Percentiles rank a stretch among this genome's conserved stretches.
phyloP scores from a whole-genome alignment of 2,113 vertebrate genomes.

The Chrysemys picta region DNA sequence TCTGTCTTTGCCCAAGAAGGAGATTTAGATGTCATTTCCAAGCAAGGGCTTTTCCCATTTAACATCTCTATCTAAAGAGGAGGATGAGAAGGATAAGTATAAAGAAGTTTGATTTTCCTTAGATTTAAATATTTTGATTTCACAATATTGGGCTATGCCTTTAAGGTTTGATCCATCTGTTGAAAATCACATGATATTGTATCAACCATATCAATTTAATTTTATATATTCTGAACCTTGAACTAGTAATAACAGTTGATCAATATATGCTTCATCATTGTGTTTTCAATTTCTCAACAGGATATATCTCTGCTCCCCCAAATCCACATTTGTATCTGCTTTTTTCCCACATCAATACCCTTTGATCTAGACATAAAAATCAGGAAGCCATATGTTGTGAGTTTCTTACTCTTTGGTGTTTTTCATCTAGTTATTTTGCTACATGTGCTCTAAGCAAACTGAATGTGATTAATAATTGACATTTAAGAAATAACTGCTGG shows the following conservation, averaged over 20 bases:
- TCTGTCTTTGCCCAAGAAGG: neutral
- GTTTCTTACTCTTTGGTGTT: neutral
- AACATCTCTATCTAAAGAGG: neutral
- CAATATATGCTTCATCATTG: neutral
- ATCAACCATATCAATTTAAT: neutral
- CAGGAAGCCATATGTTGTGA: neutral
- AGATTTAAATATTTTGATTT: neutral
- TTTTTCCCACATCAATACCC: neutral
- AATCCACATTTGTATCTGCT: neutral
- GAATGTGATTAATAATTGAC: neutral
- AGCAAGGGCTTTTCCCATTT: neutral
- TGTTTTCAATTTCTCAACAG: neutral
- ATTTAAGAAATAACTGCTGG: neutral
- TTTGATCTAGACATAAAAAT: neutral
- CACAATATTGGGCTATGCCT: neutral
- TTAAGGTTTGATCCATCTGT: neutral
- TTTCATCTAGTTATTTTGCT: neutral
- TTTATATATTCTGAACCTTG: neutral
- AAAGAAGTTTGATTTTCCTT: neutral
- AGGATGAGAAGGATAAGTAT: neutral
- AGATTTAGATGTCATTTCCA: neutral
- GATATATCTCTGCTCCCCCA: neutral
- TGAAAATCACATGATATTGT: neutral
- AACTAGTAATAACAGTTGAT: accelerated
- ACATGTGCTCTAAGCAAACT: neutral